Conservation (phyloP, 2,888 invertebrate genomes). For the Tipula helvola region DNA sequence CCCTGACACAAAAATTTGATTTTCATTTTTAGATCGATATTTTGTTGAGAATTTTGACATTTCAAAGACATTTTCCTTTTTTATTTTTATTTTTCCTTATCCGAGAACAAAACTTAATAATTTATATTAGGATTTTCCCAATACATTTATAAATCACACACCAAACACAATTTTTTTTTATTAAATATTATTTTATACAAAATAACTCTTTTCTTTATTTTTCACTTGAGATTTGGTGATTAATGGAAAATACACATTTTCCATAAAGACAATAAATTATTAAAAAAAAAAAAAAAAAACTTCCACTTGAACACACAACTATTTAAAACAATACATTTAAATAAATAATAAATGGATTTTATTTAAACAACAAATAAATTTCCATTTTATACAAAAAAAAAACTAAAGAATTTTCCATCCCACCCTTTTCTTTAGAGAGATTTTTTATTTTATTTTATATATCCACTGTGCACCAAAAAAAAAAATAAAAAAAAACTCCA, state of each 20-base stretch:
- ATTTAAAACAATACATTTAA: not conserved
- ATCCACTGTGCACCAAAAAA: not conserved
- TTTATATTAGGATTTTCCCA: not conserved
- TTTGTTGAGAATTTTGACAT: constrained; percentile 8
- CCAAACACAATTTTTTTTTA: not conserved
- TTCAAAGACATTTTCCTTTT: constrained; percentile 4
- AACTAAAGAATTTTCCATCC: not conserved
- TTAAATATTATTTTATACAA: not conserved
- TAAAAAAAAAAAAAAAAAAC: not conserved
- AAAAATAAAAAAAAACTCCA: not conserved
- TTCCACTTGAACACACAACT: not conserved
- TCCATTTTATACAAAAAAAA: not conserved
- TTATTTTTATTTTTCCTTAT: not conserved
- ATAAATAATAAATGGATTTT: not conserved
- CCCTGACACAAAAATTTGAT: constrained; percentile 7
- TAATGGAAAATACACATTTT: not conserved
- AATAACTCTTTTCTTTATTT: not conserved
- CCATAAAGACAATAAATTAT: not conserved
- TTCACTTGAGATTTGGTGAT: not conserved
- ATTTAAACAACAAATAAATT: not conserved
- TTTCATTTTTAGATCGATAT: constrained; percentile 10
- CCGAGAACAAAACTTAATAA: not conserved
- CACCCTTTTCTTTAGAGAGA: not conserved
- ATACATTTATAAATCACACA: not conserved
- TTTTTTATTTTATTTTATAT: not conserved